Base-by-base conservation (phyloP, 2,888 invertebrate species). In the Emmelina monodactyla region DNA sequence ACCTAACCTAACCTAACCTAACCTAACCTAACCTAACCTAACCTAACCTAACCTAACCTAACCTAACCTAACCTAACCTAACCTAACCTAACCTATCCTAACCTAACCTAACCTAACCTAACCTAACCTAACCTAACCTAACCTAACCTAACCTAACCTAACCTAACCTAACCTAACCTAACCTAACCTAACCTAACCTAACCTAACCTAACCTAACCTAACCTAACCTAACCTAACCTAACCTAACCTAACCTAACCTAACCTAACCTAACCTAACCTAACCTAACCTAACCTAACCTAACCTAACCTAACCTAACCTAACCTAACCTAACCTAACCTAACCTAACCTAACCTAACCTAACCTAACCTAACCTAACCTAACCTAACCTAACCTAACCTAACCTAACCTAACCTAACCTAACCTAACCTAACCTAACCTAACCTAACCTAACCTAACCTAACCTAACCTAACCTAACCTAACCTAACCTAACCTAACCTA, bases 1-100 rank as follows among this genome's bases (percentile, higher is more conserved):
- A 25, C 25, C 25, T 25, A 25, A 25, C 25, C 25, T 25, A 25
- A 25, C 25, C 25, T 25, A 25, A 25, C 25, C 25, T 25, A 25
- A 25, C 25, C 25, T 25, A 25, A 25, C 25, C 25, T 25, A 25
- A 25, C 25, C 25, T 25, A 25, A 19, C 19, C 19, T 19, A 19
- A 19, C 19, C 19, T 19, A 19, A 19, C 19, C 25, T 25, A 25
- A 25, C 25, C 25, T 25, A 25, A 25, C 25, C 25, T 25, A 25
- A 25, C 25, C 25, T 25, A 25, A 25, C 25, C 25, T 25, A 25
- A 25, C 25, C 25, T 25, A 25, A 25, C n/a, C 25, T 25, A 25
- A 25, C 25, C 25, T 25, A 25, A 25, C 25, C 25, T 25, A 25
- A 25, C 25, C 25, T 25, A 25, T n/a, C 25, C 25, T 25, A 25